Percentiles rank a stretch among this genome's conserved stretches.
phyloP scores from a whole-genome alignment of 2,888 invertebrate species.

The Heliconius ismenius region DNA sequence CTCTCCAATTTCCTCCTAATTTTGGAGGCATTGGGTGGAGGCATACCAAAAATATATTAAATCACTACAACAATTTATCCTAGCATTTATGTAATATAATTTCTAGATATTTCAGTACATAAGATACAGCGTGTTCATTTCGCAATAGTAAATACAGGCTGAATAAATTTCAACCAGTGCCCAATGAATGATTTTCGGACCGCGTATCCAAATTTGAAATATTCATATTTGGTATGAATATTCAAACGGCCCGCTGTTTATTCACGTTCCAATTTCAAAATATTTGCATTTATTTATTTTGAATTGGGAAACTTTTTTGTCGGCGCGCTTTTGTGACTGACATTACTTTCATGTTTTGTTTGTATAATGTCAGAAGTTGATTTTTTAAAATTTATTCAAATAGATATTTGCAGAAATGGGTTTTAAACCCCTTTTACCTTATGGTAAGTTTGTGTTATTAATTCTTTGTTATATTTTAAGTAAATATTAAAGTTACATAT shows the following conservation, averaged over 20 bases:
- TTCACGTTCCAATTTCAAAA: constrained; percentile 79
- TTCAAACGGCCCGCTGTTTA: constrained; percentile 79
- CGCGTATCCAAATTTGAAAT: constrained; percentile 72
- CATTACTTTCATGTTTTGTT: constrained; percentile 54
- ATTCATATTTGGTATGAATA: constrained; percentile 81
- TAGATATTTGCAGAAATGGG: constrained; percentile 35
- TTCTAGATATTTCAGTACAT: constrained; percentile 10
- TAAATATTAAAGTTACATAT: constrained; percentile 18
- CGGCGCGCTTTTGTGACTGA: constrained; percentile 58
- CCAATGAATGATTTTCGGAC: constrained; percentile 76
- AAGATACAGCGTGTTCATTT: constrained; percentile 29
- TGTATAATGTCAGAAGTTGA: constrained; percentile 42
- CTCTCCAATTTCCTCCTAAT: too few species aligned
- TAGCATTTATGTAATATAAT: not conserved
- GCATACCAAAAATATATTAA: too few species aligned
- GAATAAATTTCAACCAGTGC: constrained; percentile 40
- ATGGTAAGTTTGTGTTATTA: constrained; percentile 4
- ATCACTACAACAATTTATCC: too few species aligned
- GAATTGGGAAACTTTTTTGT: constrained; percentile 62
- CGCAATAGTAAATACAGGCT: constrained; percentile 36
- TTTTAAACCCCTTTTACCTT: constrained; percentile 29
- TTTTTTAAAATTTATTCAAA: constrained; percentile 38
- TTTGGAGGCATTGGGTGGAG: too few species aligned
- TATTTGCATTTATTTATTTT: constrained; percentile 81
- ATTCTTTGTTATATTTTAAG: not conserved